These are phyloP conservation scores for Nemapogon koenigi DNA, from an alignment of 2,888 invertebrate genomes.

Conservation along the genomic window DNA sequence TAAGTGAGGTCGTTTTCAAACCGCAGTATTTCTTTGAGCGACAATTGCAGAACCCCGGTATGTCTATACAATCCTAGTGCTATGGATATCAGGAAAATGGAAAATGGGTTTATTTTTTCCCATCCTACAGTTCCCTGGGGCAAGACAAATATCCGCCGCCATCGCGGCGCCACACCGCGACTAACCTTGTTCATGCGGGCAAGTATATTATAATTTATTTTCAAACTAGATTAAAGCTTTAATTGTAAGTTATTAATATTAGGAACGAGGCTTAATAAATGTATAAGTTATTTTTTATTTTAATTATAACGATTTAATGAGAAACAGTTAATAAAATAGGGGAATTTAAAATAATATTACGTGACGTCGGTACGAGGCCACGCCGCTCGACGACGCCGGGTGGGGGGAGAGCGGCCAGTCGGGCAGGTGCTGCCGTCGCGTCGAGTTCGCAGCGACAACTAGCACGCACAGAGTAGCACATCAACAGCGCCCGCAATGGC, in stretches of 20 bases:
- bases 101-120: constrained; percentile 41
- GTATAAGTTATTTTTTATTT: too few species aligned
- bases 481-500: constrained; percentile 76
- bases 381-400: constrained; percentile 60
- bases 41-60: constrained; percentile 25
- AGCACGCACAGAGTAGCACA: constrained; percentile 65
- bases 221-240: too few species aligned
- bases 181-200: constrained; percentile 62
- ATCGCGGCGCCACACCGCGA: constrained; percentile 31
- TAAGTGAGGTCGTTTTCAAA: constrained; percentile 58
- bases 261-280: too few species aligned
- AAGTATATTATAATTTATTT: too few species aligned
- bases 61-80: constrained; percentile 1
- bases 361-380: constrained; percentile 50
- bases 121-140: constrained; percentile 52
- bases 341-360: constrained; percentile 51
- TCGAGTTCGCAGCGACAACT: constrained; percentile 65
- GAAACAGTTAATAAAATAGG: too few species aligned
- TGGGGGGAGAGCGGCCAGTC: constrained; percentile 64
- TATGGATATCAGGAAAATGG: not conserved
- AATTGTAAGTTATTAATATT: too few species aligned
- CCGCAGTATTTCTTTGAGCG: constrained; percentile 38
- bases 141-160: constrained; percentile 56
- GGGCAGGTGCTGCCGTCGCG: constrained; percentile 67
- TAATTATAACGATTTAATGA: not conserved